These are phyloP conservation scores for Dendrophyllia cribrosa DNA, from an alignment of 64 coral and sea anemone genomes.

Conservation along the genomic window DNA sequence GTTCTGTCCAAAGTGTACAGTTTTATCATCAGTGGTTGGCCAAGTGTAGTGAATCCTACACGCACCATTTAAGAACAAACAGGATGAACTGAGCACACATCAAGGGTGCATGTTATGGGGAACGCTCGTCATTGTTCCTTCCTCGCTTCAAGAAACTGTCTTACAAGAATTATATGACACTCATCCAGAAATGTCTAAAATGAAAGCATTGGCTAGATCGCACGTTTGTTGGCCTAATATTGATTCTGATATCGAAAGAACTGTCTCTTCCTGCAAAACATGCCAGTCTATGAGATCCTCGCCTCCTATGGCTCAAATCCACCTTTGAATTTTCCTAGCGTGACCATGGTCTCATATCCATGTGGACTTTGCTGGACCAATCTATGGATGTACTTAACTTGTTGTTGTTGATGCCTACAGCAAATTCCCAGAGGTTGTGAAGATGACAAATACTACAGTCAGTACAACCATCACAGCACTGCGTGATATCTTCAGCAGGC, in stretches of 20 bases:
- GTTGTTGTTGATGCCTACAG: conserved; percentile 39
- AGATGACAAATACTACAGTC: conserved; percentile 56
- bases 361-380: conserved; percentile 59
- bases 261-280: not conserved
- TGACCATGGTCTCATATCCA: conserved; percentile 43
- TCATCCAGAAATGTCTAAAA: conserved; percentile 52
- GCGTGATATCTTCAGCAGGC: conserved; percentile 61
- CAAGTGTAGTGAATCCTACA: conserved; percentile 57
- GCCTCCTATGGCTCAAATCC: conserved; percentile 17
- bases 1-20: conserved; percentile 41
- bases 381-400: not conserved
- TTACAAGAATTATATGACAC: conserved; percentile 55
- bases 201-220: conserved; percentile 66
- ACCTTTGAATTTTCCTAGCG: conserved; percentile 31
- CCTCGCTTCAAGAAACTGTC: conserved; percentile 49
- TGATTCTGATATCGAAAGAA: conserved; percentile 56
- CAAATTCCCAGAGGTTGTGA: conserved; percentile 28
- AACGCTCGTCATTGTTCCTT: conserved; percentile 48
- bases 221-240: conserved; percentile 69
- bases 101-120: conserved; percentile 56
- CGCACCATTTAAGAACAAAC: conserved; percentile 53
- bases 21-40: conserved; percentile 53
- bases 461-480: conserved; percentile 42
- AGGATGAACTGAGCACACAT: conserved; percentile 40
- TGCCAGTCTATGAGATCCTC: not conserved